phyloP scores from a whole-genome alignment of 2,888 invertebrate species.

The Protophormia terraenovae region DNA sequence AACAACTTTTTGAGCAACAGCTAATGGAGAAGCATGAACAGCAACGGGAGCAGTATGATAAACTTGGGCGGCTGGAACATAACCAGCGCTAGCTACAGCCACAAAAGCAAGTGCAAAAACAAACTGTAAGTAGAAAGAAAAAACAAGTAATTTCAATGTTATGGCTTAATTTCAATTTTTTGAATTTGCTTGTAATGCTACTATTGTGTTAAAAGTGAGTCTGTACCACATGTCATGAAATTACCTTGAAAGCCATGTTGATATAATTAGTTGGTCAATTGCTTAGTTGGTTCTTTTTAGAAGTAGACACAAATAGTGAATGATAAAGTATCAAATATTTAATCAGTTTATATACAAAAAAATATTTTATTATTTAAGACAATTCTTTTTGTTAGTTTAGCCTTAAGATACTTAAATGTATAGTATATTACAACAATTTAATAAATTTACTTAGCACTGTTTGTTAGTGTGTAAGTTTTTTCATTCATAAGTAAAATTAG shows the following conservation, averaged over 20 bases:
- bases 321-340: constrained; percentile 73
- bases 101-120: constrained; percentile 77
- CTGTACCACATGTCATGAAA: background rate
- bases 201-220: background rate
- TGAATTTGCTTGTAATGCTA: constrained; percentile 6
- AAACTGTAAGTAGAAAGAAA: constrained; percentile 71
- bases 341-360: background rate
- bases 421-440: too few species aligned
- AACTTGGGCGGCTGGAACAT: constrained; percentile 71
- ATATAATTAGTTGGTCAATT: constrained; percentile 27
- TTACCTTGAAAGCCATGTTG: constrained; percentile 78
- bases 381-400: too few species aligned
- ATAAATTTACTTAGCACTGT: too few species aligned
- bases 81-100: constrained; percentile 77
- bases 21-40: constrained; percentile 65
- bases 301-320: constrained; percentile 74
- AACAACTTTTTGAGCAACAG: constrained; percentile 66
- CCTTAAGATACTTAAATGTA: too few species aligned
- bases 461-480: background rate
- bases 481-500: background rate
- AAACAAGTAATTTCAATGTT: background rate
- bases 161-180: background rate
- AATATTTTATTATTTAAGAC: background rate
- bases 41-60: constrained; percentile 71
- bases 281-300: constrained; percentile 73